Evolutionary conservation across 2,888 invertebrate genomes (phyloP), one percentile per base, ranked within the genome.

Genomic region (Molorchus minor): DNA sequence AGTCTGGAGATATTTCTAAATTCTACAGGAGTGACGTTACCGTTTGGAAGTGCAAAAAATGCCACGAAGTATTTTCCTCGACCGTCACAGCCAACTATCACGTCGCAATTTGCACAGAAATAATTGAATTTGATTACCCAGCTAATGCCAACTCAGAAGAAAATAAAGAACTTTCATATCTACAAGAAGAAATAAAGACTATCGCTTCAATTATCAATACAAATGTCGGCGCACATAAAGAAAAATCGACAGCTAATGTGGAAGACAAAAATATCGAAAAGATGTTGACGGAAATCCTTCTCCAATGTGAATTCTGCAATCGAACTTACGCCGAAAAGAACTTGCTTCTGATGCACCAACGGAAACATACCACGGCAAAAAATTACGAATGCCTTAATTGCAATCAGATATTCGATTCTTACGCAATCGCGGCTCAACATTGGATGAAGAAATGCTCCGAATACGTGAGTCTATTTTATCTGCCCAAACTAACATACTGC

Each of bases 271-370:
- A 72, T 45, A 72, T 78, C 3, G 77, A 79, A 55, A 79, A 77
- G 68, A 76, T 80, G 20, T 67, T 77, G n/a, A 81, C 80, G 0
- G 81, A 81, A 64, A 67, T 80, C 17, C 61, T 86, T 3, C 75
- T 85, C 21, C 86, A 87, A 70, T 87, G 87, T 62, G 87, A 87
- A 73, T 87, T 84, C 69, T 87, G 87, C 68, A 86, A 86, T 66
- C 82, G 82, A 36, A 81, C 84, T 0, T 87, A 85, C 66, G 81
- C 83, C 0, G 84, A 86, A 44, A 81, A 83, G 40, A 79, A 80
- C 0, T 77, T 80, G 38, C 69, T 87, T 21, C 70, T 82, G 8
- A 68, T 70, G 29, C 84, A 84, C 63, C 81, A 81, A 59, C 74
- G 77, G 47, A 75, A 70, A 13, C 84, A 84, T 59, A 77, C 80